Evolutionary conservation across 2,113 vertebrate genomes (phyloP).

Genomic region (Xiphophorus hellerii): DNA sequence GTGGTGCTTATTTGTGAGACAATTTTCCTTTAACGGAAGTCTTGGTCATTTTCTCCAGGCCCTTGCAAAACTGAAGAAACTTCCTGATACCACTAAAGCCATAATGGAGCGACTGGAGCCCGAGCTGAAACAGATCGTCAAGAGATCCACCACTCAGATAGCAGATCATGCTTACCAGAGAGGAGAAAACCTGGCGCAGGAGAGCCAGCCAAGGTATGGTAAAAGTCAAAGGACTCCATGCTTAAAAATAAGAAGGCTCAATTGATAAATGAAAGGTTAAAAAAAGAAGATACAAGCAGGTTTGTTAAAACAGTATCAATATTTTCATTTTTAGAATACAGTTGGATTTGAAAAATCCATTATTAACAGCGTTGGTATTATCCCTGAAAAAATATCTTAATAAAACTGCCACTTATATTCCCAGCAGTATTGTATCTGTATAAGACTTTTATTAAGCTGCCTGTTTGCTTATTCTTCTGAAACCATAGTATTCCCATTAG

Average conservation of each 20-base stretch:
- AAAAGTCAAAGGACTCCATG: conserved; percentile 7
- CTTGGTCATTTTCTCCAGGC: conserved; percentile 76
- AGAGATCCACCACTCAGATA: conserved; percentile 96
- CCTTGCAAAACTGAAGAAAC: conserved; percentile 94
- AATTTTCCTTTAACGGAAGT: not conserved
- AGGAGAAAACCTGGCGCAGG: conserved; percentile 88
- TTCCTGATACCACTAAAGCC: conserved; percentile 95
- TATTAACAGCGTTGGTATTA: conserved; percentile 25
- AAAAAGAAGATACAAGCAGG: not conserved
- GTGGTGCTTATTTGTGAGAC: not conserved
- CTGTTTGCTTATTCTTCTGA: conserved; percentile 30
- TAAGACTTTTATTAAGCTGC: conserved; percentile 31
- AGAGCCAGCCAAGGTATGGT: conserved; percentile 91
- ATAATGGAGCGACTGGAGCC: conserved; percentile 94
- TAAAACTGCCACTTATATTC: conserved; percentile 44
- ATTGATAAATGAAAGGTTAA: no score
- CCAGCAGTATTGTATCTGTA: conserved; percentile 9
- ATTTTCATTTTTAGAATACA: conserved; percentile 15
- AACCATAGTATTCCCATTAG: conserved; percentile 28
- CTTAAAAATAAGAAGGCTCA: not conserved
- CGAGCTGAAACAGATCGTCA: conserved; percentile 96
- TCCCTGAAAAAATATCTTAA: conserved; percentile 22
- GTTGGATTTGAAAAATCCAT: conserved; percentile 28
- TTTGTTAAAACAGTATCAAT: conserved; percentile 18
- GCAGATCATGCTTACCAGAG: conserved; percentile 93